These are phyloP conservation scores for Empis stercorea DNA, from an alignment of 2,888 invertebrate species.

Conservation along the genomic window DNA sequence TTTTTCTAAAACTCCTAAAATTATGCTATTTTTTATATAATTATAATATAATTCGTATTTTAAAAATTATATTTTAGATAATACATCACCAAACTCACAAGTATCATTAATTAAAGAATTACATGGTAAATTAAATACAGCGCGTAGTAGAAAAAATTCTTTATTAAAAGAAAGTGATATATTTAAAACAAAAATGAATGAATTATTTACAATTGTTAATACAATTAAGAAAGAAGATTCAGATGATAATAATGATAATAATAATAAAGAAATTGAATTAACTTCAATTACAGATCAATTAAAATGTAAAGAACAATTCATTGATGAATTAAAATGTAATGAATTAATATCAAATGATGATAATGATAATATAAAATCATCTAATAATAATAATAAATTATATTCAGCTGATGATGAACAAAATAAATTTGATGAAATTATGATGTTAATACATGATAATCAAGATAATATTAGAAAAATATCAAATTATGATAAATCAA, in stretches of 20 bases:
- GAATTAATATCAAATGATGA: background rate
- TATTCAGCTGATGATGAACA: no score
- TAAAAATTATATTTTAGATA: background rate
- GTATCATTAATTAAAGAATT: no score
- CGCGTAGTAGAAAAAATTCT: constrained; percentile 13
- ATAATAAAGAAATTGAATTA: background rate
- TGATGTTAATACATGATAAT: no score
- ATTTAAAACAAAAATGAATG: constrained; percentile 21
- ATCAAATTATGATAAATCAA: no score
- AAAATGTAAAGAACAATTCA: no score
- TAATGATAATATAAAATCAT: no score
- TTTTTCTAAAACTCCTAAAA: background rate
- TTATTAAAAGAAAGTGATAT: constrained; percentile 18
- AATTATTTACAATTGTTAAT: constrained; percentile 20
- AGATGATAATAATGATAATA: background rate
- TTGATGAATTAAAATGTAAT: background rate
- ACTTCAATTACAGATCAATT: background rate
- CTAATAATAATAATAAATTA: no score
- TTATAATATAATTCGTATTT: no score
- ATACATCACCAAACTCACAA: no score
- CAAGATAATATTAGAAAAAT: no score
- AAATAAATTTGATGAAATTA: no score
- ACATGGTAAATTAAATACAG: no score
- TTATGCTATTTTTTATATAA: background rate
- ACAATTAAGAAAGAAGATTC: constrained; percentile 15